These are phyloP conservation scores for Elysia crispata DNA, from an alignment of 2,888 invertebrate genomes.

Conservation along the genomic window DNA sequence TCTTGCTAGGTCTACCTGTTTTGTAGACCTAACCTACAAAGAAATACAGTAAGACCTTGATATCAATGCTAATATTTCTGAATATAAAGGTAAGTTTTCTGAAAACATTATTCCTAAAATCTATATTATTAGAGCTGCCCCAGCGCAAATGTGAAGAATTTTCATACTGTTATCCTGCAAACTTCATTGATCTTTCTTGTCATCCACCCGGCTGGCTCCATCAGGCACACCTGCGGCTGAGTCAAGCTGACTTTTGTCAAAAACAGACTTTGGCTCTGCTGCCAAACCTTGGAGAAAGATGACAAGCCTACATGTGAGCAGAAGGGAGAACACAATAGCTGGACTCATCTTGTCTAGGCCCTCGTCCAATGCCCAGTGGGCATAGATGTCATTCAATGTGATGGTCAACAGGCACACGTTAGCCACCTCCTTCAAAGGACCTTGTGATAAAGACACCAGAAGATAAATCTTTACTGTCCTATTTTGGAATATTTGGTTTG, in stretches of 20 bases:
- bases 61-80: no score
- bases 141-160: no score
- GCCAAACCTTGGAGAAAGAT: slow-evolving; percentile 73
- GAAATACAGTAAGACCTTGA: no score
- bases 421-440: slow-evolving; percentile 92
- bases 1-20: no score
- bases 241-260: slow-evolving; percentile 53
- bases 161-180: no score
- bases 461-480: no score
- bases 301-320: slow-evolving; percentile 76
- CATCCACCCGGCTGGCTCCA: slow-evolving; percentile 42
- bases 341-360: slow-evolving; percentile 76
- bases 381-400: slow-evolving; percentile 93
- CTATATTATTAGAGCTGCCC: no score
- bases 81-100: no score
- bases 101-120: no score
- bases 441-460: slow-evolving; percentile 79
- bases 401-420: slow-evolving; percentile 89
- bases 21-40: no score
- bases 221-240: slow-evolving; percentile 34
- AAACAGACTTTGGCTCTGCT: slow-evolving; percentile 55
- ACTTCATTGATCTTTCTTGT: slow-evolving; percentile 55
- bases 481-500: no score
- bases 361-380: slow-evolving; percentile 78
- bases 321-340: slow-evolving; percentile 76